Conservation (phyloP, 2,888 invertebrate species). For the Dusona sp. region DNA sequence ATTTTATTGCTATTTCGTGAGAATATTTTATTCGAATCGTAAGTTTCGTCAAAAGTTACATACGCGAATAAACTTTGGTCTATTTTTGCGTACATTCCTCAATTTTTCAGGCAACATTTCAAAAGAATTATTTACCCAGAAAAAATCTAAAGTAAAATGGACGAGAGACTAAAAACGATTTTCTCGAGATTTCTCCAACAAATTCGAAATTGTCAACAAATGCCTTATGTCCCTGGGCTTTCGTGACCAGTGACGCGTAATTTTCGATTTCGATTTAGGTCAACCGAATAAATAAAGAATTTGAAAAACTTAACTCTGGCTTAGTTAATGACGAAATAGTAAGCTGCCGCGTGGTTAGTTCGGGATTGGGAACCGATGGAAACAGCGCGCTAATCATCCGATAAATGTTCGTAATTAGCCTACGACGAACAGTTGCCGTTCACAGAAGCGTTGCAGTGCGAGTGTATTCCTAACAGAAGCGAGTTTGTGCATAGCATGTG, state of each 20-base stretch:
- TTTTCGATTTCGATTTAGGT: background rate
- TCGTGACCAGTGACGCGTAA: background rate
- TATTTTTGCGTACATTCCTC: background rate
- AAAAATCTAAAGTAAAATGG: background rate
- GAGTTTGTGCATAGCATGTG: background rate
- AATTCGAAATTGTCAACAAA: too few relatives aligned
- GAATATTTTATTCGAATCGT: background rate
- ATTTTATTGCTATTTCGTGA: background rate
- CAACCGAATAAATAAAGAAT: background rate
- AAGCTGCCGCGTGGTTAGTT: background rate
- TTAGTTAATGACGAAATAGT: conserved; percentile 11
- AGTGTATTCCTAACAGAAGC: conserved; percentile 5
- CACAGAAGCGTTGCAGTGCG: background rate
- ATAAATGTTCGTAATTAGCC: conserved; percentile 41
- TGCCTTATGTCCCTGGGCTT: too few relatives aligned
- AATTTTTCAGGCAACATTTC: background rate
- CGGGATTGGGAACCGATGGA: conserved; percentile 1
- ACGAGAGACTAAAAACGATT: too few relatives aligned
- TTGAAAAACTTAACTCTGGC: background rate
- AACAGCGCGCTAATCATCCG: conserved; percentile 33
- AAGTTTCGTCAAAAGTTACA: background rate
- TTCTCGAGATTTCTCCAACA: too few relatives aligned
- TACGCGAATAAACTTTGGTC: background rate
- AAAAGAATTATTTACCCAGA: background rate
- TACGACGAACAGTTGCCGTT: conserved; percentile 11